Base-by-base conservation (phyloP, 2,888 invertebrate species). In the Cyclophora albipunctata region DNA sequence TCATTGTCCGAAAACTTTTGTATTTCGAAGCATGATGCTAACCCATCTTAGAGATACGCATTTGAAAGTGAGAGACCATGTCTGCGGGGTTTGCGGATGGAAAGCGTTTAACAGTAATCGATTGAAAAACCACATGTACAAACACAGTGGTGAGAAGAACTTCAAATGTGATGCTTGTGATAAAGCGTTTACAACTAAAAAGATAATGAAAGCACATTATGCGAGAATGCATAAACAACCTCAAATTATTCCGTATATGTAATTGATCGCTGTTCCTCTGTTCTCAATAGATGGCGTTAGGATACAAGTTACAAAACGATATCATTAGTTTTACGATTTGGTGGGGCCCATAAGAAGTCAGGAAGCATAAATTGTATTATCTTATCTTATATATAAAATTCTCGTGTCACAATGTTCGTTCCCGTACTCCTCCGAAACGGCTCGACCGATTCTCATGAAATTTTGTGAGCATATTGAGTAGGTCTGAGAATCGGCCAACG, bases 61-160 rank as follows among this genome's bases (percentile, higher is more conserved):
- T 60, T 58, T 88, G 42, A 87, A 86, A 56, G 82, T 84, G 0
- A 63, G 84, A 5, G 82, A 86, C 42, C 77, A 84, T 42, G 66
- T 78, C 0, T 88, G 88, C 51, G 71, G 81, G 0, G 75, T 87
- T 0, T 88, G 88, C 34, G 87, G 86, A 0, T 86, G 79, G 78
- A 84, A 80, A 46, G 84, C 87, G 0, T 85, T 83, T 42, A 83
- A 79, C 45, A 87, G 82, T 34, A 87, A 89, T 46, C 72, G 91
- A 0, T 66, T 92, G 48, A 90, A 89, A 58, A 83, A 84, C 34
- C 88, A 88, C 50, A 87, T 87, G 87, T 86, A 78, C 34, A 87
- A 86, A 35, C 87, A 87, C 40, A 86, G 84, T 34, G 86, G 87
- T 0, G 87, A 87, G 59, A 87, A 87, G 71, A 86, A 85, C 50